phyloP scores from a whole-genome alignment of 1,140 invertebrate species.

The Microplitis demolitor region DNA sequence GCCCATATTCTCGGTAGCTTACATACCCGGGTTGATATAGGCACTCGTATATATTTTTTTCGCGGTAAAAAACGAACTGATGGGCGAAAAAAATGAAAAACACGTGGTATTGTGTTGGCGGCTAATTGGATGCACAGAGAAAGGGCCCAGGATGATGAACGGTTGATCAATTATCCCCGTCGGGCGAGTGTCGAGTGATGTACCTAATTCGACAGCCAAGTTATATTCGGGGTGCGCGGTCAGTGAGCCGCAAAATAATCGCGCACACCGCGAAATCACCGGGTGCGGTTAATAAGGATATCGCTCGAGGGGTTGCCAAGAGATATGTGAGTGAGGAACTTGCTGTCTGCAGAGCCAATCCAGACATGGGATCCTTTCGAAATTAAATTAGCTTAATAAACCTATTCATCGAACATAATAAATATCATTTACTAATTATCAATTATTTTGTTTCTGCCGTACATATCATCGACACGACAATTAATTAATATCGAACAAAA shows the following conservation, averaged over 20 bases:
- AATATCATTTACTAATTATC: too few relatives aligned
- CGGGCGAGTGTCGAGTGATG: constrained; percentile 42
- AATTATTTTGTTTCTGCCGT: too few relatives aligned
- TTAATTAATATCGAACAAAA: too few relatives aligned
- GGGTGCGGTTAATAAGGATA: constrained; percentile 55
- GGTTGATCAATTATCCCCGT: constrained; percentile 38
- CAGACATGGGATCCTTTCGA: background rate
- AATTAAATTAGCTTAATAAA: too few relatives aligned
- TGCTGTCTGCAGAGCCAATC: background rate
- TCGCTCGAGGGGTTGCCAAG: constrained; percentile 32
- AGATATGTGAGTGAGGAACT: background rate
- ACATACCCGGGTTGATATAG: too few relatives aligned
- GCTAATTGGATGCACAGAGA: background rate
- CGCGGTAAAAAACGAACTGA: too few relatives aligned
- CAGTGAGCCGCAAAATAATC: constrained; percentile 49
- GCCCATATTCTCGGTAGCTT: background rate
- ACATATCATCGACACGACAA: too few relatives aligned
- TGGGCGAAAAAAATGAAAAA: background rate
- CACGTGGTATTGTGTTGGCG: background rate
- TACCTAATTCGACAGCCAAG: constrained; percentile 39
- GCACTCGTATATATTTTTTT: too few relatives aligned
- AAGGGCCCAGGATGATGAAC: too few relatives aligned
- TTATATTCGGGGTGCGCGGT: constrained; percentile 17
- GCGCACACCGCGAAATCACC: constrained; percentile 45
- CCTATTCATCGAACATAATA: too few relatives aligned